Evolutionary conservation across 2,797 vertebrate species (phyloP).

Genomic region (Cygnus olor): DNA sequence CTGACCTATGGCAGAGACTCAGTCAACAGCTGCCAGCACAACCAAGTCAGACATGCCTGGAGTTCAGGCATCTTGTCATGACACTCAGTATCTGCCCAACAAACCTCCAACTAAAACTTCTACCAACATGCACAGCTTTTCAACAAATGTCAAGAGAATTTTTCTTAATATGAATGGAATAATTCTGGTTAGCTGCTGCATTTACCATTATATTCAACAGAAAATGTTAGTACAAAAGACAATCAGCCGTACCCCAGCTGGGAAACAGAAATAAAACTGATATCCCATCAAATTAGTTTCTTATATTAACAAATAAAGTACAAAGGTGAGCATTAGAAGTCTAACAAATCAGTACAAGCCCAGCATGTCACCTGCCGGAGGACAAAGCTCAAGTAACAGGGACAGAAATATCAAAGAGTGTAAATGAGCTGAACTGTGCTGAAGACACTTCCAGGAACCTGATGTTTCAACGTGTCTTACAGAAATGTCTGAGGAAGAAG

Average conservation of each 20-base stretch:
- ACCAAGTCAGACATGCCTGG: slow-evolving; percentile 34
- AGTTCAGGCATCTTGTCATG: background rate
- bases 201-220: background rate
- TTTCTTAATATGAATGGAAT: background rate
- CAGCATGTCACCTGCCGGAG: background rate
- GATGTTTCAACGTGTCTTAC: background rate
- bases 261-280: background rate
- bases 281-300: background rate
- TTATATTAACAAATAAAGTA: background rate
- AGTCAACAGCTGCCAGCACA: background rate
- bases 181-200: background rate
- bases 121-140: background rate
- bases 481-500: background rate
- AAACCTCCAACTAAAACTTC: background rate
- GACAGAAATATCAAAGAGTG: background rate
- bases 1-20: slow-evolving; percentile 3
- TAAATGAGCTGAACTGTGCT: background rate
- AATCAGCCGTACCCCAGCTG: background rate
- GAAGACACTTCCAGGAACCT: background rate
- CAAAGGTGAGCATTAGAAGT: background rate
- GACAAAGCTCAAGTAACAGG: background rate
- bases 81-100: background rate
- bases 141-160: background rate
- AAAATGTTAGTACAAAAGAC: background rate
- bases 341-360: background rate